These are phyloP conservation scores for Silurus glanis DNA, from an alignment of 2,113 vertebrate species.

Conservation along the genomic window DNA sequence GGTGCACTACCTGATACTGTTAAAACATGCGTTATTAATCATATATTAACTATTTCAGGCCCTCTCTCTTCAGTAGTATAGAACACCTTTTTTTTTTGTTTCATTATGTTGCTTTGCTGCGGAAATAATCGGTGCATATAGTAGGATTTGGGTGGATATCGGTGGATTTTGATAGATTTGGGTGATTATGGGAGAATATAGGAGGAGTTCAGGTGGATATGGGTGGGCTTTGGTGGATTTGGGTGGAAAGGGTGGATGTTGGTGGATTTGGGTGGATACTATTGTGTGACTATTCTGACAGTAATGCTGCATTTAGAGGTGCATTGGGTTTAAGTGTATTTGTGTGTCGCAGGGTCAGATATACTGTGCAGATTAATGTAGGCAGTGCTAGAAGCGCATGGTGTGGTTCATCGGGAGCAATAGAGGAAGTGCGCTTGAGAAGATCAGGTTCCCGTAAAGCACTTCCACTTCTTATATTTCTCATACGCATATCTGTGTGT, in stretches of 20 bases:
- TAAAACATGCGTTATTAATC: not conserved
- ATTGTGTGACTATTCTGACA: not conserved
- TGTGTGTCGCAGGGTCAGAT: not conserved
- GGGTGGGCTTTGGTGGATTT: not conserved
- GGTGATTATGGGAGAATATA: not conserved
- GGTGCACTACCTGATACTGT: not conserved
- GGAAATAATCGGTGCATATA: no score
- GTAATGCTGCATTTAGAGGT: not conserved
- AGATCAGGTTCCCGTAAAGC: conserved; percentile 30
- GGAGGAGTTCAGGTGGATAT: no score
- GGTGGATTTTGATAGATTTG: not conserved
- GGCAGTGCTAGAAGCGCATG: not conserved
- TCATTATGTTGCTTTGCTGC: not conserved
- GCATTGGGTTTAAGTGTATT: not conserved
- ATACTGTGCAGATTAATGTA: not conserved
- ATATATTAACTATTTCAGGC: not conserved
- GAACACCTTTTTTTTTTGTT: not conserved
- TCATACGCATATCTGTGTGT: conserved; percentile 17
- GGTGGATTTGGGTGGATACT: not conserved
- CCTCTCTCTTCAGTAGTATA: not conserved
- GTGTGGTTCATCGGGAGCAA: not conserved
- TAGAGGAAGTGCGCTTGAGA: conserved; percentile 36
- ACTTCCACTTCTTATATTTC: conserved; percentile 35
- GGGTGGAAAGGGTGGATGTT: not conserved
- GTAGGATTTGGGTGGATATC: not conserved